Percentiles rank a stretch among this genome's conserved stretches.
Evolutionary conservation across 2,888 invertebrate genomes (phyloP).

Genomic region (Leistus spinibarbis): DNA sequence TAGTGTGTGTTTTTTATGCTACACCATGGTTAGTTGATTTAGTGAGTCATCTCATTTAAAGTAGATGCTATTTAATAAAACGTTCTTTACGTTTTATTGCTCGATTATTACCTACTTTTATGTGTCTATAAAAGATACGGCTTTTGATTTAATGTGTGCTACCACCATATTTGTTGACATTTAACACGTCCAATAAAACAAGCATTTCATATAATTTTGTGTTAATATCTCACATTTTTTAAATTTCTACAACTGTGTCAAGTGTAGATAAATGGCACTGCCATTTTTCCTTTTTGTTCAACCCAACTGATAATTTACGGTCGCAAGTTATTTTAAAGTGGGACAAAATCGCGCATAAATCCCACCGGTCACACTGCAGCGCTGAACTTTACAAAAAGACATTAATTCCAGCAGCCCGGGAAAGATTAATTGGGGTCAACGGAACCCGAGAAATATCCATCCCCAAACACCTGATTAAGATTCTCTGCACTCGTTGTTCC

Average conservation of each 20-base stretch:
- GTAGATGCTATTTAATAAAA: constrained; percentile 16
- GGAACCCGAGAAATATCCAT: constrained; percentile 19
- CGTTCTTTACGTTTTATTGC: constrained; percentile 25
- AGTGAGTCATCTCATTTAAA: constrained; percentile 29
- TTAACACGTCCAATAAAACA: background rate
- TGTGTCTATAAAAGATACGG: constrained; percentile 5
- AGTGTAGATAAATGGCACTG: background rate
- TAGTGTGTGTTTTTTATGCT: background rate
- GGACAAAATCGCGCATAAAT: constrained; percentile 1
- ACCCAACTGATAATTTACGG: background rate
- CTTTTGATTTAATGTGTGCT: constrained; percentile 4
- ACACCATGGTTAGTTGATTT: constrained; percentile 33
- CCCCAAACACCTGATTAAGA: constrained; percentile 17
- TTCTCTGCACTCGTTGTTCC: background rate
- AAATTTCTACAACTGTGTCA: background rate
- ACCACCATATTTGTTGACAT: background rate
- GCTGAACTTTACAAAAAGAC: constrained; percentile 33
- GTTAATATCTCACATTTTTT: background rate
- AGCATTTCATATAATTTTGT: background rate
- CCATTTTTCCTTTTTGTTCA: background rate
- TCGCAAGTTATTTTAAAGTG: constrained; percentile 17
- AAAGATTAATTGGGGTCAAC: constrained; percentile 34
- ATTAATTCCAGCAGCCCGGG: constrained; percentile 19
- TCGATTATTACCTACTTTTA: constrained; percentile 27
- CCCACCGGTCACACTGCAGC: constrained; percentile 16